Conservation (phyloP, 2,888 invertebrate species). For the Calameuta filiformis region DNA sequence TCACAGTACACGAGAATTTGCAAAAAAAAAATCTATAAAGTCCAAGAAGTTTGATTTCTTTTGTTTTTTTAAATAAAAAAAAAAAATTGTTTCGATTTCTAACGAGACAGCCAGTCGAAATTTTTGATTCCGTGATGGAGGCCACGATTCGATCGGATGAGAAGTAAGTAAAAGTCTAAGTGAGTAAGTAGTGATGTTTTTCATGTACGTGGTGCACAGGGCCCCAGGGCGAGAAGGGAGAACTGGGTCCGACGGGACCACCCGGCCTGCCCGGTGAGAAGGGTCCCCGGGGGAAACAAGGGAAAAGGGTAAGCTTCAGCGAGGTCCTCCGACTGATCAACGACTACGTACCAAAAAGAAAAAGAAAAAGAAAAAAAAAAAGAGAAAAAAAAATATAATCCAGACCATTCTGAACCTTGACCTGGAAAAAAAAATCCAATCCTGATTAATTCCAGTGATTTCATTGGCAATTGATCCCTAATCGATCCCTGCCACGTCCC, state of each 20-base stretch:
- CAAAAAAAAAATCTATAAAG: not conserved
- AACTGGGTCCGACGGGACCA: constrained; percentile 80
- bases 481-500: not conserved
- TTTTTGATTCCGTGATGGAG: not conserved
- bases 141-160: not conserved
- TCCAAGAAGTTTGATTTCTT: not conserved
- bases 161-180: not conserved
- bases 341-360: not conserved
- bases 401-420: not conserved
- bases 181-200: constrained; percentile 28
- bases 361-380: not conserved
- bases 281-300: constrained; percentile 91
- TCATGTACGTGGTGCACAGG: constrained; percentile 58
- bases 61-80: not conserved
- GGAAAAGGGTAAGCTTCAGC: constrained; percentile 86
- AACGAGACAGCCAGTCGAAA: not conserved
- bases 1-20: not conserved
- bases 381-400: not conserved
- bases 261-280: constrained; percentile 86
- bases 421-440: not conserved
- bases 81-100: not conserved
- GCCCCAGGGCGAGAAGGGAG: constrained; percentile 82
- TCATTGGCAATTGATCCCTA: not conserved
- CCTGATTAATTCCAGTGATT: not conserved
- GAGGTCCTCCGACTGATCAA: constrained; percentile 58